Percentiles rank a stretch among this genome's conserved stretches.
phyloP scores from a whole-genome alignment of 2,797 vertebrate species.

The Aplochiton taeniatus region DNA sequence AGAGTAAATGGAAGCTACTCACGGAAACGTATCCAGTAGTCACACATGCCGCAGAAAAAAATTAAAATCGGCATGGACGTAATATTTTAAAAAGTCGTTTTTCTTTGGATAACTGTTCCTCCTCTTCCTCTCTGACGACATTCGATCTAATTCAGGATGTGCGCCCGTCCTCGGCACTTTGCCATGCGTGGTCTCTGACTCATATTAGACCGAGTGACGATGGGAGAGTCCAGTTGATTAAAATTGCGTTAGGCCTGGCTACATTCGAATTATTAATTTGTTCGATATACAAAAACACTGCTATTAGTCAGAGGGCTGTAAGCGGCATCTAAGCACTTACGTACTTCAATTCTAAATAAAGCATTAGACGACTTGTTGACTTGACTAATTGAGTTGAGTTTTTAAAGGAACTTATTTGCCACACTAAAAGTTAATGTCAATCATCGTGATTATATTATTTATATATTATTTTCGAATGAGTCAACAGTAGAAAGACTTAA shows the following conservation, averaged over 20 bases:
- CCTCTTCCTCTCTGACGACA: conserved; percentile 46
- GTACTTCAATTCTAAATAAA: not conserved
- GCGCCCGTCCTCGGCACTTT: conserved; percentile 28
- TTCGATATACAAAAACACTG: too few species aligned
- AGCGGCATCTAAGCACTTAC: not conserved
- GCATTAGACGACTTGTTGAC: too few species aligned
- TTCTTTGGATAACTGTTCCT: conserved; percentile 5
- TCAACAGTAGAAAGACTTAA: too few species aligned
- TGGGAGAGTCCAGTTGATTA: conserved; percentile 52
- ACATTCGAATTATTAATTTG: too few species aligned
- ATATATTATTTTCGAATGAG: too few species aligned
- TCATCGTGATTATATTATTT: too few species aligned
- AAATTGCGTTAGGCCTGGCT: too few species aligned
- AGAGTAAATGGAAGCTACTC: conserved; percentile 52
- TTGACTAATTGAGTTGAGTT: too few species aligned
- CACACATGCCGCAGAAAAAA: conserved; percentile 55
- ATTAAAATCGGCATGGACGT: conserved; percentile 52
- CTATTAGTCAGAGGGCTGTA: too few species aligned
- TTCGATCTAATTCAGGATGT: conserved; percentile 57
- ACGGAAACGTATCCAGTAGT: conserved; percentile 65
- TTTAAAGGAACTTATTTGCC: too few species aligned
- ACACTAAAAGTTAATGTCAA: too few species aligned
- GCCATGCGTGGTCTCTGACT: conserved; percentile 8
- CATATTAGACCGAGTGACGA: conserved; percentile 18
- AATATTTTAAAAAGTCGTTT: conserved; percentile 1